phyloP scores from a whole-genome alignment of 1,140 invertebrate species.

The Schlechtendalia chinensis region DNA sequence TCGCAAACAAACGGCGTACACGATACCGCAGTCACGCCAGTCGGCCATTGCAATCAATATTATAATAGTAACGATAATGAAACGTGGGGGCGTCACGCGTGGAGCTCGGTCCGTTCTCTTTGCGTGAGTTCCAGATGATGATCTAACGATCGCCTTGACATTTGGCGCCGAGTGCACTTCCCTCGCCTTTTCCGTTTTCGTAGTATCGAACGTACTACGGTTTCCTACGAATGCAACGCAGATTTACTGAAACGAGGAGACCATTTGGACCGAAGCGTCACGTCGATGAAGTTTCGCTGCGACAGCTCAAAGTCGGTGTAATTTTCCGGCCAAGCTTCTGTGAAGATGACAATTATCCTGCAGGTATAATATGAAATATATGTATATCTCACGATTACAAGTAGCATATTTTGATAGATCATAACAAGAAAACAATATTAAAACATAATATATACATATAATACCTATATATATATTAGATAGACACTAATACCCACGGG shows the following conservation, averaged over 20 bases:
- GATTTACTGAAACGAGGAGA: conserved; percentile 6
- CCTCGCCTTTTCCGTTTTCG: neutral
- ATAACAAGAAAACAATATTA: too few species aligned
- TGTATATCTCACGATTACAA: too few species aligned
- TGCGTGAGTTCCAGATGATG: conserved; percentile 18
- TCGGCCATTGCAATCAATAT: neutral
- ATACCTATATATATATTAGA: too few species aligned
- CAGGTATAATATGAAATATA: neutral
- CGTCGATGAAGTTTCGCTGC: neutral
- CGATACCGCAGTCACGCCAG: neutral
- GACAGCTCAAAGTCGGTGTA: neutral
- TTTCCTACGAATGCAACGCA: neutral
- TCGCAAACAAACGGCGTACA: too few species aligned
- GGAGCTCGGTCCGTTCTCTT: conserved; percentile 15
- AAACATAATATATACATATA: too few species aligned
- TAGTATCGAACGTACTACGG: neutral
- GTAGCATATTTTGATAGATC: too few species aligned
- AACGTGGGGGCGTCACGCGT: conserved; percentile 11
- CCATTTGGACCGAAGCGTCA: neutral
- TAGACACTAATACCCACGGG: too few species aligned
- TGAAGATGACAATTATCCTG: neutral
- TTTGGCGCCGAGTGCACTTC: conserved; percentile 24
- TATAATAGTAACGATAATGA: neutral
- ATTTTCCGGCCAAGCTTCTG: neutral
- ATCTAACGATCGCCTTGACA: conserved; percentile 18